Conservation (phyloP, 1,140 invertebrate genomes). For the Brevipalpus yothersi region DNA sequence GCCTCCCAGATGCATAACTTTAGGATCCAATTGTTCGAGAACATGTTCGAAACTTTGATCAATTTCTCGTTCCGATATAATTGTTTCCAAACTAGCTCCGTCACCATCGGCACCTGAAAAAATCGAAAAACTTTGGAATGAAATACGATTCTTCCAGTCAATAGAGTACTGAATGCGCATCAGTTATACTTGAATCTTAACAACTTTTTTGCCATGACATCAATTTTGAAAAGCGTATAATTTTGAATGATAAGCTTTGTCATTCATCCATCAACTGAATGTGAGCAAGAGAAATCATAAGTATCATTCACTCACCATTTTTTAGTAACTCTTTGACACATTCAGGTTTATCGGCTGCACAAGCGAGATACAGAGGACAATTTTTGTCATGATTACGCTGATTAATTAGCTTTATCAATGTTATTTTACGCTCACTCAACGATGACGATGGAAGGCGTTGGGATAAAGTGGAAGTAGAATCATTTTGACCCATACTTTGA, state of each 20-base stretch:
- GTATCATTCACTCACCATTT: constrained; percentile 25
- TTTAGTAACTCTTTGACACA: constrained; percentile 55
- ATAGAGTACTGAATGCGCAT: neutral
- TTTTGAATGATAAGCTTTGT: no score
- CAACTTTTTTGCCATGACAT: no score
- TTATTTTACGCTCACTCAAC: neutral
- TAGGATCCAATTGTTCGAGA: constrained; percentile 17
- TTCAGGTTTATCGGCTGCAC: constrained; percentile 52
- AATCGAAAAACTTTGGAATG: neutral
- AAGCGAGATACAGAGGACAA: constrained; percentile 63
- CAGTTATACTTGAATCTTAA: neutral
- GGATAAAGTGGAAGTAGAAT: neutral
- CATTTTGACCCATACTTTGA: neutral
- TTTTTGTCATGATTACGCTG: constrained; percentile 48
- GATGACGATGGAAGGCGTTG: neutral
- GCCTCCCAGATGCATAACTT: constrained; percentile 68
- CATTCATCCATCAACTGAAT: neutral
- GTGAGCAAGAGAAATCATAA: neutral
- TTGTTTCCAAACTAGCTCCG: constrained; percentile 19
- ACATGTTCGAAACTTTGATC: constrained; percentile 14
- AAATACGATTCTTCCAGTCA: neutral
- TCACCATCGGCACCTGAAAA: constrained; percentile 41
- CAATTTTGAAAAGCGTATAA: no score
- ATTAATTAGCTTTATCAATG: constrained; percentile 30
- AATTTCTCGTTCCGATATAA: neutral